phyloP scores from a whole-genome alignment of 2,113 vertebrate genomes.

The Symphodus melops region DNA sequence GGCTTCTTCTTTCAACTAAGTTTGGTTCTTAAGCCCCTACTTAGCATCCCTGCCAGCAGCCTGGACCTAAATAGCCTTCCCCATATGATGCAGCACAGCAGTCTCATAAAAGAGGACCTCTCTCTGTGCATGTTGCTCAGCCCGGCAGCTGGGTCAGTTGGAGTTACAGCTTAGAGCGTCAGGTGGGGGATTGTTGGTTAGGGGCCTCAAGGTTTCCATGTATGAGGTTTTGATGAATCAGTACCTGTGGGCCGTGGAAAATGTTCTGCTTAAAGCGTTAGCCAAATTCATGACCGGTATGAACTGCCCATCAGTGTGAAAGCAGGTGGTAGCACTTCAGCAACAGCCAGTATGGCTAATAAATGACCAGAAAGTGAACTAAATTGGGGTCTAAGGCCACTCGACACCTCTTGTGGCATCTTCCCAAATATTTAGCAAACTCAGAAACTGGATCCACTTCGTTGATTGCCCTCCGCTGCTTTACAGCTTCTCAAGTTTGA shows the following conservation, averaged over 20 bases:
- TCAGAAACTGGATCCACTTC: slow-evolving; percentile 45
- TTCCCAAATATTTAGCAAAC: slow-evolving; percentile 41
- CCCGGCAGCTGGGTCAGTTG: slow-evolving; percentile 71
- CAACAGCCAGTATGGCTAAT: slow-evolving; percentile 34
- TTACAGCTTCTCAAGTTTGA: slow-evolving; percentile 57
- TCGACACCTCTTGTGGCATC: slow-evolving; percentile 58
- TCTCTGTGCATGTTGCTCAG: slow-evolving; percentile 33
- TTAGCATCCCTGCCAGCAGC: slow-evolving; percentile 62
- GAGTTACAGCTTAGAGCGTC: slow-evolving; percentile 70
- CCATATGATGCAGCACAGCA: slow-evolving; percentile 65
- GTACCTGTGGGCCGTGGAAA: slow-evolving; percentile 60
- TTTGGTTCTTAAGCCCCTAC: slow-evolving; percentile 69
- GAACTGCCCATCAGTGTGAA: slow-evolving; percentile 32
- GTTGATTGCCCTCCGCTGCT: slow-evolving; percentile 42
- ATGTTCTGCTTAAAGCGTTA: slow-evolving; percentile 53
- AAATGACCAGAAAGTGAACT: slow-evolving; percentile 54
- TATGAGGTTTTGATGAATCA: slow-evolving; percentile 69
- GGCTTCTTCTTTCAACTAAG: slow-evolving; percentile 65
- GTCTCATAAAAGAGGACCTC: slow-evolving; percentile 72
- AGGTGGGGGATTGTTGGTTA: slow-evolving; percentile 45
- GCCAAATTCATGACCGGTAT: slow-evolving; percentile 49
- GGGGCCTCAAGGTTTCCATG: slow-evolving; percentile 52
- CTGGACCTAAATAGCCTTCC: slow-evolving; percentile 76
- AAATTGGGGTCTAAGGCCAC: slow-evolving; percentile 49
- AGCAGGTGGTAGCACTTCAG: slow-evolving; percentile 44